Base-by-base conservation (phyloP, 2,113 vertebrate species). In the Vanacampus margaritifer region DNA sequence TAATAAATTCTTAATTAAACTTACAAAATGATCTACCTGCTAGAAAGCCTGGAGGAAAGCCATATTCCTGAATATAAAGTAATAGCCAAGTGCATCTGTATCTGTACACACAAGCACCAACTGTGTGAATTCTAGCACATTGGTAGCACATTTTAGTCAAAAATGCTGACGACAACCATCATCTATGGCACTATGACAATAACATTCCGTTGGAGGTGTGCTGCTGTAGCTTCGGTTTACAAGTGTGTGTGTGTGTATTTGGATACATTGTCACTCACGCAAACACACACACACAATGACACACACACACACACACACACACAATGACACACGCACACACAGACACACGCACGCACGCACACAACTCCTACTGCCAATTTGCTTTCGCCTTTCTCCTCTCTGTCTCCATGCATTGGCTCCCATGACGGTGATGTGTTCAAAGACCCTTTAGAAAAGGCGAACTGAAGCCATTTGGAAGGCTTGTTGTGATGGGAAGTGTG, bases 391-490 rank as follows among this genome's bases (percentile, higher is more conserved):
- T 91, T 90, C 84, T 90, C 81, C 68, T 72, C 72, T 84, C 89
- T 88, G 89, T 90, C 89, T 82, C 79, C 77, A 87, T 85, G 73
- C 79, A 87, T 90, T 83, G 73, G 79, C 69, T 71, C 84, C 83
- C 86, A 87, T 87, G 88, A 89, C 81, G 71, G 81, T 82, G 80
- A 90, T 86, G 73, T 80, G 82, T 86, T 90, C 87, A 89, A 89
- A 81, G 81, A 75, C 35, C 64, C 64, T 82, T 86, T 72, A 87
- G 70, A 89, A 85, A 43, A 48, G 67, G 46, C 59, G 86, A 82
- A 78, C 74, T 77, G 73, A 77, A 78, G 83, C 76, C 73, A 75
- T 74, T 75, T 80, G 66, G 54, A 80, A 79, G 67, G 81, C 21
- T 78, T 74, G 72, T 73, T 35, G 45, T 71, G 66, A 41, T 73